Evolutionary conservation across 1,140 invertebrate genomes (phyloP).

Genomic region (Octopus sinensis): DNA sequence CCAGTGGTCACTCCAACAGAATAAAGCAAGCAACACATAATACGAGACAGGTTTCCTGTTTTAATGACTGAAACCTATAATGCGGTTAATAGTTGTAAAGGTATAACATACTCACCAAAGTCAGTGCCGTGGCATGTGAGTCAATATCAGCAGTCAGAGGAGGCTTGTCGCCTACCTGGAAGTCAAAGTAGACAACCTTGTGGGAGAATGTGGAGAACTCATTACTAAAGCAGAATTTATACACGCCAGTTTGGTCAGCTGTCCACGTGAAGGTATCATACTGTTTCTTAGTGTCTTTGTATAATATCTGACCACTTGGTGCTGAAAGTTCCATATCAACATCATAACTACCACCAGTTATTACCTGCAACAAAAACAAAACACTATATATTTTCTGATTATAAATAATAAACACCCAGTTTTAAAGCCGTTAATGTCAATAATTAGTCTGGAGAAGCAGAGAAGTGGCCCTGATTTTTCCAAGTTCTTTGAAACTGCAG

Average conservation of each 20-base stretch:
- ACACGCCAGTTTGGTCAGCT: slow-evolving; percentile 72
- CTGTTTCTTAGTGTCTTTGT: slow-evolving; percentile 88
- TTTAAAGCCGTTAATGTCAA: too few relatives aligned
- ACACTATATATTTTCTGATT: too few relatives aligned
- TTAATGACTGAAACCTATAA: too few relatives aligned
- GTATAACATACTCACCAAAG: slow-evolving; percentile 69
- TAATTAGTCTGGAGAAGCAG: too few relatives aligned
- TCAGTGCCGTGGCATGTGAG: slow-evolving; percentile 83
- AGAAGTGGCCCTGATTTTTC: too few relatives aligned
- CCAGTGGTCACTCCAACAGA: too few relatives aligned
- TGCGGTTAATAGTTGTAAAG: too few relatives aligned
- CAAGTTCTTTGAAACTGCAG: too few relatives aligned
- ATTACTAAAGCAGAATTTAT: slow-evolving; percentile 93
- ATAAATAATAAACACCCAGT: too few relatives aligned
- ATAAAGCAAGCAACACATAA: too few relatives aligned
- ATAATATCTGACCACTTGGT: slow-evolving; percentile 84
- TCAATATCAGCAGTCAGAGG: slow-evolving; percentile 76
- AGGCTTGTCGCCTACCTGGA: slow-evolving; percentile 89
- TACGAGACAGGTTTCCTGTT: too few relatives aligned
- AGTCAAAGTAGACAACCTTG: slow-evolving; percentile 98
- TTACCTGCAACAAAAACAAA: slow-evolving; percentile 70
- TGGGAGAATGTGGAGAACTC: slow-evolving; percentile 99
- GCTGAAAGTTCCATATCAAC: slow-evolving; percentile 90
- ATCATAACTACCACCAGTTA: slow-evolving; percentile 98
- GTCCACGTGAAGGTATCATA: slow-evolving; percentile 89